Conservation (phyloP, 2,113 vertebrate genomes). For the Barbus barbus region DNA sequence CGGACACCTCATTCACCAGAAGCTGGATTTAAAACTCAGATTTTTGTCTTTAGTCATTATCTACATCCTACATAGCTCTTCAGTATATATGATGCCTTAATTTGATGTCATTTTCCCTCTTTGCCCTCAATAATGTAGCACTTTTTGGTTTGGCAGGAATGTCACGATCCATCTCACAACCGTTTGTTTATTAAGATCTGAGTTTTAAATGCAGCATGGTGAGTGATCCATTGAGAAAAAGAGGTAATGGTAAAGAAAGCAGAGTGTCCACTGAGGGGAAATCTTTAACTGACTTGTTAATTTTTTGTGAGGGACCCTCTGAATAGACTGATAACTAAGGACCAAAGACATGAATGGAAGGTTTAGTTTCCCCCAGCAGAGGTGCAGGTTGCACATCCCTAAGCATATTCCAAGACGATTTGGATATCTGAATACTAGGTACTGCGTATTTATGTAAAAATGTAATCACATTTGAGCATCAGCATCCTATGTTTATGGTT, state of each 20-base stretch:
- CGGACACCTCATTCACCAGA: constrained; percentile 18
- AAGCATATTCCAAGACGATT: constrained; percentile 25
- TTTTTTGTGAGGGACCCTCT: constrained; percentile 51
- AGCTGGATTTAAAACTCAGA: constrained; percentile 37
- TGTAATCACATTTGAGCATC: constrained; percentile 38
- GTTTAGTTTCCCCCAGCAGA: constrained; percentile 28
- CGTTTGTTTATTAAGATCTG: constrained; percentile 18
- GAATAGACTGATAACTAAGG: constrained; percentile 69
- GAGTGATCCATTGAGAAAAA: not conserved
- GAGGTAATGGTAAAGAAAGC: not conserved
- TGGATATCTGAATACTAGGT: constrained; percentile 43
- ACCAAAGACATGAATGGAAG: constrained; percentile 87
- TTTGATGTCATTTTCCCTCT: constrained; percentile 45
- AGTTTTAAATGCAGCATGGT: constrained; percentile 51
- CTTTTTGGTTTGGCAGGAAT: constrained; percentile 52
- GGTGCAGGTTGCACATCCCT: constrained; percentile 30
- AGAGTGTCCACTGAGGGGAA: constrained; percentile 45
- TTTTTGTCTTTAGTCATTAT: not conserved
- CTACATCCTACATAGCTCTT: constrained; percentile 6
- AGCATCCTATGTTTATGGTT: constrained; percentile 29
- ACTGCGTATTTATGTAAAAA: constrained; percentile 46
- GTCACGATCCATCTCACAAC: constrained; percentile 27
- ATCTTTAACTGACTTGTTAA: constrained; percentile 50
- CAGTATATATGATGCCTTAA: constrained; percentile 68
- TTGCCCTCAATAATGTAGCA: constrained; percentile 48